Percentiles rank a stretch among this genome's conserved stretches.
Evolutionary conservation across 1,140 invertebrate species (phyloP).

Genomic region (Brachionus rotundiformis): DNA sequence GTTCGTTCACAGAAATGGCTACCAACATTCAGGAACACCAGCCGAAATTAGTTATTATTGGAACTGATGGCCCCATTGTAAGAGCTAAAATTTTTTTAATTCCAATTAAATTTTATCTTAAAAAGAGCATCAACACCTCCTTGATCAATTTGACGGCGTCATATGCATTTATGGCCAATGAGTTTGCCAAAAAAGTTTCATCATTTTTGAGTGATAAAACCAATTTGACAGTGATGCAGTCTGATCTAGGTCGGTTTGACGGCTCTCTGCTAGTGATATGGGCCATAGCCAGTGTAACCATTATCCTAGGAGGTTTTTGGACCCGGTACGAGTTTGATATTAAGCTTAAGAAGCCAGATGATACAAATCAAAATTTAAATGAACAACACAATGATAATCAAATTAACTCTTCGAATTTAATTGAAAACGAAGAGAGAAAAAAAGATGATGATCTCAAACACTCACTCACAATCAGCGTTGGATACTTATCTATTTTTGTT

Average conservation of each 20-base stretch:
- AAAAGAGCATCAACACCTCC: conserved; percentile 33
- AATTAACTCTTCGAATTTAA: background rate
- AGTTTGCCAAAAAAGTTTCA: conserved; percentile 36
- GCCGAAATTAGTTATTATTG: conserved; percentile 18
- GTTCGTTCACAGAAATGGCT: background rate
- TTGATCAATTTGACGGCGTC: conserved; percentile 18
- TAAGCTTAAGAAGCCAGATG: background rate
- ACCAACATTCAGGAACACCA: conserved; percentile 19
- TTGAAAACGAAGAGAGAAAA: background rate
- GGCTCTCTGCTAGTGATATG: conserved; percentile 41
- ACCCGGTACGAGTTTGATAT: conserved; percentile 29
- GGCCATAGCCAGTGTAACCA: conserved; percentile 12
- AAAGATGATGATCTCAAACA: conserved; percentile 24
- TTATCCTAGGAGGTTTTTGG: conserved; percentile 19
- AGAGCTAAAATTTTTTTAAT: background rate
- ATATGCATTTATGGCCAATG: conserved; percentile 42
- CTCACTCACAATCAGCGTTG: conserved; percentile 16
- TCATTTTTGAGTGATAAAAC: background rate
- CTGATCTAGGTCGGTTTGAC: background rate
- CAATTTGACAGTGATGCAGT: background rate
- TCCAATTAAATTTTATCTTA: background rate
- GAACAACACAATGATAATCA: background rate
- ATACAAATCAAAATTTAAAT: background rate
- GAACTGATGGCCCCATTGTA: conserved; percentile 48
- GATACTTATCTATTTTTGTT: background rate